Evolutionary conservation across 2,113 vertebrate genomes (phyloP), one percentile per base, ranked within the genome.

Genomic region (Piprites chloris): DNA sequence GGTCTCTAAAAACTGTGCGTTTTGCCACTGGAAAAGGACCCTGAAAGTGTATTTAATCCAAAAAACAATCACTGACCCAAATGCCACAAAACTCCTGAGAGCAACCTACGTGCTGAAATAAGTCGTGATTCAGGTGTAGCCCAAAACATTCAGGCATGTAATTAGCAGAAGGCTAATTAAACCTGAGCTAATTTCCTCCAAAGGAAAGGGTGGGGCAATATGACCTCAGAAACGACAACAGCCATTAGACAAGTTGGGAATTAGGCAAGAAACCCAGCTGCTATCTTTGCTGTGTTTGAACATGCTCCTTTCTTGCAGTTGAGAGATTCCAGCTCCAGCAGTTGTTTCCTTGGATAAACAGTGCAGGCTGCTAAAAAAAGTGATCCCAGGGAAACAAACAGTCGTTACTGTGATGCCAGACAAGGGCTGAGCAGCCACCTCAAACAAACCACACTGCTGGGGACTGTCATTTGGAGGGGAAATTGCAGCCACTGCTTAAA

Each of bases 91-190:
- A 47, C 24, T 76, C 35, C 12, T 49, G 15, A 53, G 37, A 87
- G 58, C 50, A 46, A 26, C 8, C 5, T 15, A 42, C 9, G 33
- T 61, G 95, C n/a, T 9, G 32, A 66, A 89, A 79, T 1, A 55
- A 55, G 18, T 16, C 11, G 2, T 72, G 87, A 97, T 66, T 95
- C 91, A 93, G 12, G 28, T 3, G 21, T 1, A 86, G 73, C 41
- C 33, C 63, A 41, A 59, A 62, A 71, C 46, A 65, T 33, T 61
- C n/a, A 65, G 44, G 37, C 59, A 8, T 46, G 47, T 89, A 61
- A 96, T 96, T 89, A 95, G 37, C 86, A 81, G 37, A 44, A 49
- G 55, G 22, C 26, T 92, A 82, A 96, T 89, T 95, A 93, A 75
- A 14, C 66, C 37, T 82, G 83, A 90, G 56, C 41, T 77, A 71